Base-by-base conservation (phyloP, 2,888 invertebrate species). In the Hydrotaea cyrtoneurina region DNA sequence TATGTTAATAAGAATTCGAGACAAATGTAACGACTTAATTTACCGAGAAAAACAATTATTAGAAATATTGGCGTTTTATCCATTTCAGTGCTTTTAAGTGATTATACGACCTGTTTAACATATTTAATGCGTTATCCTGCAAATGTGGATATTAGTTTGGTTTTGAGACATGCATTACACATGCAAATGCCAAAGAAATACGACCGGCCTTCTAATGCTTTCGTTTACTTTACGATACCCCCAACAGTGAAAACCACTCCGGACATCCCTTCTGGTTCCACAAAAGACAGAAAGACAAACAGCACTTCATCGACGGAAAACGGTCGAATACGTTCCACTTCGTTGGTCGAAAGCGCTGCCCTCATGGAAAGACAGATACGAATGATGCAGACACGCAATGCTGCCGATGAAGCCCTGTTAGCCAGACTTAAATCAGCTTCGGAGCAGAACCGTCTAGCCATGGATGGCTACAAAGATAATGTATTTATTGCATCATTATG, bases 1-100 rank as follows among this genome's bases (percentile, higher is more conserved):
- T 17, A 95, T 97, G 95, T 92, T 97, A 69, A 93, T 96, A 69
- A 94, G 95, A 53, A 95, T 97, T 86, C 92, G 96, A 83, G 94
- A 94, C 86, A 93, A 94, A 82, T 91, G 96, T 96, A 90, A 94
- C 95, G 94, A 13, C 31, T 31, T 4, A 10, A n/a, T n/a, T n/a
- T n/a, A n/a, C n/a, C n/a, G n/a, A n/a, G n/a, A n/a, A n/a, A n/a
- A n/a, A n/a, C n/a, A n/a, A n/a, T n/a, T n/a, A n/a, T n/a, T n/a
- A n/a, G n/a, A n/a, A n/a, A n/a, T n/a, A n/a, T n/a, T n/a, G n/a
- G 59, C 50, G n/a, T n/a, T n/a, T n/a, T n/a, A 57, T 73, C 66
- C 5, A 80, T 87, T 88, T 62, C 73, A 95, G 95, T 95, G 87
- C 89, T 95, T 53, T 88, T 92, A 17, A 93, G 94, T 87, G 95